phyloP scores from a whole-genome alignment of 2,797 vertebrate genomes.

The Rhabdophis nuchalis region DNA sequence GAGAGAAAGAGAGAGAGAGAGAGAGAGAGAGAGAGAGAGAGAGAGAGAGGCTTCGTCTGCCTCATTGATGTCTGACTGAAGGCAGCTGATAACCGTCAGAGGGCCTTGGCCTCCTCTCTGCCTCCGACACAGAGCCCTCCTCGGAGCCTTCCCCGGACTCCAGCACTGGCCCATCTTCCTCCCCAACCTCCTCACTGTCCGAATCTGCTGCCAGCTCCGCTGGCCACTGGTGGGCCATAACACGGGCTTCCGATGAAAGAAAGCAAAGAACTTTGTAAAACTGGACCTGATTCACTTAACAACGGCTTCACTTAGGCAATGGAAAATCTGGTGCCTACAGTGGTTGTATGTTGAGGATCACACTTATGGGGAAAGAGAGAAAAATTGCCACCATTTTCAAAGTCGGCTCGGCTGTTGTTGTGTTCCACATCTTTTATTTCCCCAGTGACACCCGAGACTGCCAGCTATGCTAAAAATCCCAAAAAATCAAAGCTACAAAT shows the following conservation, averaged over 20 bases:
- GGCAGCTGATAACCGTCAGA: too few species aligned
- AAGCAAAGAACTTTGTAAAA: neutral
- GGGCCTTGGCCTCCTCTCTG: too few species aligned
- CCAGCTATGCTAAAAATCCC: neutral
- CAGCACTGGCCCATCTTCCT: too few species aligned
- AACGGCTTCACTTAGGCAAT: neutral
- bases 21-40: too few species aligned
- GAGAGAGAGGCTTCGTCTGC: too few species aligned
- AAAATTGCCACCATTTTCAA: neutral
- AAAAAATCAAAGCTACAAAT: neutral
- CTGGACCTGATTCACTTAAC: neutral
- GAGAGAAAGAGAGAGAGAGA: too few species aligned
- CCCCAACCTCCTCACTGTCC: too few species aligned
- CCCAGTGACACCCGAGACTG: neutral
- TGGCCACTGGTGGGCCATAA: too few species aligned
- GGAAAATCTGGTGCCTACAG: neutral
- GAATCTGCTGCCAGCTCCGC: too few species aligned
- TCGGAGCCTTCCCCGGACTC: too few species aligned
- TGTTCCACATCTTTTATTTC: neutral
- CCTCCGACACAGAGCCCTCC: too few species aligned
- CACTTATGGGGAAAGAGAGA: neutral
- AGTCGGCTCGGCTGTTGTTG: neutral
- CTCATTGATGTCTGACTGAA: too few species aligned
- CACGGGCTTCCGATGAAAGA: neutral
- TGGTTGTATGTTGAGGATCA: neutral